Evolutionary conservation across 2,888 invertebrate species (phyloP).

Genomic region (Eremobia ochroleuca): DNA sequence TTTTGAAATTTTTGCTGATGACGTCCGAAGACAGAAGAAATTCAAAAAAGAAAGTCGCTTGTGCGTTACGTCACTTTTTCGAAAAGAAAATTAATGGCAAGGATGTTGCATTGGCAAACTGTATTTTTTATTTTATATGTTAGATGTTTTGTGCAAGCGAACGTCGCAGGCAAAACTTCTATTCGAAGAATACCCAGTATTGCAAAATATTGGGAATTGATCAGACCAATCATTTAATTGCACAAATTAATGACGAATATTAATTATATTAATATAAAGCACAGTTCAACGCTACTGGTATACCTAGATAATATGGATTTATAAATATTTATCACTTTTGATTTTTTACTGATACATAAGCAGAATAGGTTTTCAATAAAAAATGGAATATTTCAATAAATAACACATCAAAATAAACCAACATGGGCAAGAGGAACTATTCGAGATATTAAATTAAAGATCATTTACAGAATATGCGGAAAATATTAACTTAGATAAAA

Average conservation of each 20-base stretch:
- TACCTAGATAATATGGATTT: neutral
- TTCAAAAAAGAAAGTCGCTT: constrained; percentile 12
- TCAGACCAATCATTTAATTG: constrained; percentile 20
- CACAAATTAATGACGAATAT: constrained; percentile 34
- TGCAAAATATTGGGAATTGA: constrained; percentile 43
- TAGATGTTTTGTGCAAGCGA: neutral
- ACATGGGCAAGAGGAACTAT: constrained; percentile 33
- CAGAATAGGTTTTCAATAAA: constrained; percentile 15
- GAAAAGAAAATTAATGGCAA: neutral
- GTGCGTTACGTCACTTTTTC: neutral
- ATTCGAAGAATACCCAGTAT: constrained; percentile 11
- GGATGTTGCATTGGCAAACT: neutral
- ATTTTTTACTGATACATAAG: constrained; percentile 1
- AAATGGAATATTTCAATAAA: constrained; percentile 35
- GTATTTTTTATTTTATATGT: neutral
- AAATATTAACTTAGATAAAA: constrained; percentile 10
- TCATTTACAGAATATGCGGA: neutral
- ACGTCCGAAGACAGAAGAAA: neutral
- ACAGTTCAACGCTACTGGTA: constrained; percentile 30
- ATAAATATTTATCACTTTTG: constrained; percentile 41
- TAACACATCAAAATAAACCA: constrained; percentile 11
- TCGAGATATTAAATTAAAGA: constrained; percentile 18
- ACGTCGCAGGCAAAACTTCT: neutral
- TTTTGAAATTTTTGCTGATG: neutral
- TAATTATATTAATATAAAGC: constrained; percentile 16